Evolutionary conservation across 2,888 invertebrate genomes (phyloP), one percentile per base, ranked within the genome.

Genomic region (Hypena proboscidalis): DNA sequence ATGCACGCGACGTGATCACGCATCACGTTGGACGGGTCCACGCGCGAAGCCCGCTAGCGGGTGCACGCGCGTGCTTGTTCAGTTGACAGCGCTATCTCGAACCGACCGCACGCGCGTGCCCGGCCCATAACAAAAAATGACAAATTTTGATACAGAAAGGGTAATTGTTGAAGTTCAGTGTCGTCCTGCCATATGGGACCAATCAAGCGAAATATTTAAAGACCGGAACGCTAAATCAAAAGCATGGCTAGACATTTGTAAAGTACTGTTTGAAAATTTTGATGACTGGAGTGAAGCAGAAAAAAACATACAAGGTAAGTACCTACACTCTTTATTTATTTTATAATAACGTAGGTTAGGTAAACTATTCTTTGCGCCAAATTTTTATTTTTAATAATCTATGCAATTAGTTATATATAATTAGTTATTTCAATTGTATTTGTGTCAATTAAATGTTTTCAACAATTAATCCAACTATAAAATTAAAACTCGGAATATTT

Each of bases 351-450:
- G 39, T 52, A 49, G 36, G 40, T 53, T 49, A 48, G 47, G 41
- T 54, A 54, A 54, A 46, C 46, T 51, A 51, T 47, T 55, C 40
- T 51, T 54, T 48, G 43, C 48, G 48, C 47, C 47, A 29, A 46
- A 43, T 54, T 50, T 50, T 46, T 54, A 46, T 51, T 54, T 56
- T 56, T 53, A 56, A 56, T 56, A 56, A 56, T 56, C 52, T 56
- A 56, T 56, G 55, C 52, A 55, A 55, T 55, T 53, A 53, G 55
- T 52, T 46, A 46, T 41, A 41, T 46, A 41, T 46, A 41, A 35
- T 41, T 45, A 44, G 38, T 43, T 43, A 43, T 54, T 50, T 54
- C 38, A 50, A 50, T 45, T 38, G 23, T 34, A 45, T 45, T 44
- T 44, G 44, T 44, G 44, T 44, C 44, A 44, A 44, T 44, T 44